Percentiles rank a stretch among this genome's conserved stretches.
phyloP scores from a whole-genome alignment of 2,888 invertebrate genomes.

The Beris morrisii region DNA sequence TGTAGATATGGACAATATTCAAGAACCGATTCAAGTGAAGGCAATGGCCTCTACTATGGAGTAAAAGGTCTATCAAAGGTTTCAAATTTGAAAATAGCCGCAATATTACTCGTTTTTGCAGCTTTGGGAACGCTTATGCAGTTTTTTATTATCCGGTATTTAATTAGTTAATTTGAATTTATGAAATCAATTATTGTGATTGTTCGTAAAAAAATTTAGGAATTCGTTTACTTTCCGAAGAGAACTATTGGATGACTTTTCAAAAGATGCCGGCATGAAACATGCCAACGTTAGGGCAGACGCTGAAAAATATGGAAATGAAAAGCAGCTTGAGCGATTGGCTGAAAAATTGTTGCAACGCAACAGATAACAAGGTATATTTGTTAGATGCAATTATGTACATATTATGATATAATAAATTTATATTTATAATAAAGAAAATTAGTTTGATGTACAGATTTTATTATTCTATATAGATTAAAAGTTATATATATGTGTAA shows the following conservation, averaged over 20 bases:
- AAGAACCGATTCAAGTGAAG: slow-evolving; percentile 39
- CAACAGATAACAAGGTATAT: slow-evolving; percentile 8
- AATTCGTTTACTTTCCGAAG: slow-evolving; percentile 60
- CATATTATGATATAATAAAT: background rate
- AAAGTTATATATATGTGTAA: too few relatives aligned
- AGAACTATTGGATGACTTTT: slow-evolving; percentile 57
- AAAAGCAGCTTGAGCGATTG: slow-evolving; percentile 57
- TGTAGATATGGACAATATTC: slow-evolving; percentile 10
- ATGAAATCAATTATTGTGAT: background rate
- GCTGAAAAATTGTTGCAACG: slow-evolving; percentile 43
- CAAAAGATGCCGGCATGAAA: slow-evolving; percentile 58
- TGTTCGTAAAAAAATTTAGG: slow-evolving; percentile 52
- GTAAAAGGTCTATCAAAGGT: slow-evolving; percentile 62
- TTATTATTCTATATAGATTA: too few relatives aligned
- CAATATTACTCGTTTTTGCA: slow-evolving; percentile 62
- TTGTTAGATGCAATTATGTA: background rate
- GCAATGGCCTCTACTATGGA: slow-evolving; percentile 64
- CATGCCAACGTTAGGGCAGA: slow-evolving; percentile 59
- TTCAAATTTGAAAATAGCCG: slow-evolving; percentile 65
- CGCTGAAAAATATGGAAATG: slow-evolving; percentile 62
- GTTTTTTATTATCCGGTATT: slow-evolving; percentile 64
- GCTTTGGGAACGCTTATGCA: slow-evolving; percentile 64
- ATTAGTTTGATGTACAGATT: too few relatives aligned
- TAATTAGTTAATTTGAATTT: slow-evolving; percentile 3
- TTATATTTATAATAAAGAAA: background rate